Evolutionary conservation across 2,888 invertebrate genomes (phyloP).

Genomic region (Biston betularia): DNA sequence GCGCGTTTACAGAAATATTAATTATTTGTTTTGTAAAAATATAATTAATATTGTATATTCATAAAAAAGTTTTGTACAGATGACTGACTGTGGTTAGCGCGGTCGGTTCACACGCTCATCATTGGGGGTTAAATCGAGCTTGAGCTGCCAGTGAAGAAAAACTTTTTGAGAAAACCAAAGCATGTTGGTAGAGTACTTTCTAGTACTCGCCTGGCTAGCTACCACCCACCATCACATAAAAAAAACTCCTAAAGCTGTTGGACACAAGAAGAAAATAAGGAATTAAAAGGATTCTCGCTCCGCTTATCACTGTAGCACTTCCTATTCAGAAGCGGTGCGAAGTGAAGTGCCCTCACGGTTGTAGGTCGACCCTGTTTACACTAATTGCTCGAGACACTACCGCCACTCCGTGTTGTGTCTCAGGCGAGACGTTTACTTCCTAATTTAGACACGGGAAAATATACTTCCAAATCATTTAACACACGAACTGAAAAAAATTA

Average conservation of each 20-base stretch:
- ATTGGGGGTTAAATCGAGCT: too few species aligned
- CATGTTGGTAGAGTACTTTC: too few species aligned
- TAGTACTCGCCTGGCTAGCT: too few species aligned
- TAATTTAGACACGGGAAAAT: conserved; percentile 29
- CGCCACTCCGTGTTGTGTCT: conserved; percentile 55
- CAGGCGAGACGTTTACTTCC: conserved; percentile 34
- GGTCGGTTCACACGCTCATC: too few species aligned
- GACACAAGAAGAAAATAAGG: too few species aligned
- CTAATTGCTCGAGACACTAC: conserved; percentile 76
- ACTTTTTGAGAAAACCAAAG: too few species aligned
- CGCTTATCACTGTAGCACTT: conserved; percentile 25
- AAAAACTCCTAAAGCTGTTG: not conserved
- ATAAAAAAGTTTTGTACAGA: too few species aligned
- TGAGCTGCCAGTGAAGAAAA: too few species aligned
- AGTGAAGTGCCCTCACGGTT: conserved; percentile 66
- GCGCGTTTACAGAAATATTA: conserved; percentile 30
- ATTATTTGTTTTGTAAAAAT: conserved; percentile 18
- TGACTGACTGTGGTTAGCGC: too few species aligned
- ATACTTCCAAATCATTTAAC: not conserved
- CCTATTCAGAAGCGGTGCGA: conserved; percentile 44
- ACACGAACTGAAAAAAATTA: not conserved
- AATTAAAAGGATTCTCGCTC: conserved; percentile 15
- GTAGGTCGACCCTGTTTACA: conserved; percentile 75
- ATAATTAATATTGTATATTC: too few species aligned
- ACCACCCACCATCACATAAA: not conserved